A percentile compares a stretch with the other conserved stretches of the same genome.
These are phyloP conservation scores for Edolisoma coerulescens DNA, from an alignment of 2,113 vertebrate species.

Conservation along the genomic window DNA sequence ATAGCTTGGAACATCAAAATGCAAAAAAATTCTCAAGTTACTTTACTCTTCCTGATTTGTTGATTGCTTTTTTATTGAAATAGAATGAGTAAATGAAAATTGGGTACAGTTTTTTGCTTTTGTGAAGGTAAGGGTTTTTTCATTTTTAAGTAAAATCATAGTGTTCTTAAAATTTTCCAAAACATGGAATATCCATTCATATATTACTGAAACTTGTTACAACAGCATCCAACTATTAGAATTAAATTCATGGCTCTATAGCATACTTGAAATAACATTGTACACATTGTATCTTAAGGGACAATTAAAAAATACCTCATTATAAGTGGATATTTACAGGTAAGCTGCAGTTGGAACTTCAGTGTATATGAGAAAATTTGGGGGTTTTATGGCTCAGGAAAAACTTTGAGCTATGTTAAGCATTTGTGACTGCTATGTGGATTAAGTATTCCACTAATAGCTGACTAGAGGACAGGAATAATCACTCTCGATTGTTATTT, in stretches of 20 bases:
- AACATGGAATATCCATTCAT: not conserved
- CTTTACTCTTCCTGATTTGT: not conserved
- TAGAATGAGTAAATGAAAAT: not conserved
- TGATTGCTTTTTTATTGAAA: not conserved
- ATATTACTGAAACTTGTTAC: not conserved
- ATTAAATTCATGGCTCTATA: not conserved
- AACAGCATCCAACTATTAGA: not conserved
- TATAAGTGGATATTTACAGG: not conserved
- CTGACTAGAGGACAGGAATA: not conserved
- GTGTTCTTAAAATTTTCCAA: not conserved
- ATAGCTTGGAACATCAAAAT: not conserved
- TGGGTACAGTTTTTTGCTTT: not conserved
- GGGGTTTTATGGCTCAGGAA: not conserved
- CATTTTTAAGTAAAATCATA: not conserved
- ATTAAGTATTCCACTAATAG: not conserved
- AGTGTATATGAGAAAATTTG: not conserved
- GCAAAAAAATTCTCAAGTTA: not conserved
- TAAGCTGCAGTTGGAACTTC: not conserved
- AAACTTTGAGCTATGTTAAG: not conserved
- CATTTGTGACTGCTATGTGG: not conserved
- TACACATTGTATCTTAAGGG: fast-evolving
- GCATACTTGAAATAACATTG: not conserved
- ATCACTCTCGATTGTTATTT: not conserved
- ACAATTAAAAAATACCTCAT: not conserved
- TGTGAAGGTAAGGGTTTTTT: not conserved